Conservation (phyloP, 2,113 vertebrate species). For the Columba livia region DNA sequence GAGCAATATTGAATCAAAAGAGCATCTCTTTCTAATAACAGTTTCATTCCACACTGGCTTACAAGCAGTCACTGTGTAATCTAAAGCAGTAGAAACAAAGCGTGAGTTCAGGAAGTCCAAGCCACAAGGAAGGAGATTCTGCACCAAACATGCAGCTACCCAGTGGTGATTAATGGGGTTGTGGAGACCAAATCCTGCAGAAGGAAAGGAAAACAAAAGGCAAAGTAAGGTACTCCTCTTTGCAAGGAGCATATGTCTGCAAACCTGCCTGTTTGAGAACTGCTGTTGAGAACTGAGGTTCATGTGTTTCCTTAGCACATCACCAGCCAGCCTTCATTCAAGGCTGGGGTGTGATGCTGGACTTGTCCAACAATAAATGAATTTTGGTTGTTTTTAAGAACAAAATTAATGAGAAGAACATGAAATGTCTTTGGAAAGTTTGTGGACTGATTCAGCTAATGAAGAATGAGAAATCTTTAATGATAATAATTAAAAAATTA, state of each 20-base stretch:
- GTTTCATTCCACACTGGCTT: constrained; percentile 26
- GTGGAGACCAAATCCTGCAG: background rate
- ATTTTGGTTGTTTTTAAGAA: background rate
- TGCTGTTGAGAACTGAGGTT: background rate
- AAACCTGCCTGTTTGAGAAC: background rate
- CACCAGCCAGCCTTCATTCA: background rate
- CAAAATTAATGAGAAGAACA: background rate
- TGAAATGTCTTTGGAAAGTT: background rate
- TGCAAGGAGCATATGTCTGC: background rate
- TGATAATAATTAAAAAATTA: background rate
- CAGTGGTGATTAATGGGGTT: background rate
- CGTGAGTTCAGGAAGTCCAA: constrained; percentile 36
- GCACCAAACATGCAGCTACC: background rate
- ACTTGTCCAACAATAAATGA: background rate
- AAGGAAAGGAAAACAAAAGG: background rate
- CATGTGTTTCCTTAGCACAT: background rate
- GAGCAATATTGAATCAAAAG: constrained; percentile 24
- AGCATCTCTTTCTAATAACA: constrained; percentile 60
- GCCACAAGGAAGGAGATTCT: constrained; percentile 1
- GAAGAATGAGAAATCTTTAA: background rate
- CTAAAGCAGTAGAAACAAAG: constrained; percentile 61
- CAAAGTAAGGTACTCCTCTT: background rate
- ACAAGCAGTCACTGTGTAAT: constrained; percentile 32
- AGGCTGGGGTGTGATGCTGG: background rate
- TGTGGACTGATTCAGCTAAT: background rate